Percentiles rank a stretch among this genome's conserved stretches.
Evolutionary conservation across 2,113 vertebrate species (phyloP).

Genomic region (Theristicus caerulescens): DNA sequence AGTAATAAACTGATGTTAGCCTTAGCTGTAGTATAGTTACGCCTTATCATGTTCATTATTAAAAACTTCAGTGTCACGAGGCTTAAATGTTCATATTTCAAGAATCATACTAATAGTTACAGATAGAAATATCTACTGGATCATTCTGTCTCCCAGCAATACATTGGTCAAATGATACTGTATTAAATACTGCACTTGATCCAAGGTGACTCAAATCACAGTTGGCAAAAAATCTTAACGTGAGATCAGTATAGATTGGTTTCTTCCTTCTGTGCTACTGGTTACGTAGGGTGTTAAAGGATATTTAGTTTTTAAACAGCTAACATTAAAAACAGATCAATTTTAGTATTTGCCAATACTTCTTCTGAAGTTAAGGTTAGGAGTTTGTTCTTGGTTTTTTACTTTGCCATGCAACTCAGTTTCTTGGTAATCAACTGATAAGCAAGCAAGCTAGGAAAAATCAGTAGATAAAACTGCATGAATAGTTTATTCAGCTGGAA

Average conservation of each 20-base stretch:
- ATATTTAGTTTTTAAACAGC: background rate
- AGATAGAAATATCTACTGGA: background rate
- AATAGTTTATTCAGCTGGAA: background rate
- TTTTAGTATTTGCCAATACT: background rate
- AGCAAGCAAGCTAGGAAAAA: background rate
- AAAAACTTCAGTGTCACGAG: background rate
- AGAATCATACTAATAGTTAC: background rate
- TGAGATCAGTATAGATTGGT: background rate
- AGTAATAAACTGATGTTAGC: background rate
- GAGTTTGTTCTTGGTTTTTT: background rate
- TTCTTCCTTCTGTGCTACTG: background rate
- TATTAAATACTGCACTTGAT: background rate
- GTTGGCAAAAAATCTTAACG: background rate
- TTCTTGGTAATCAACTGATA: background rate
- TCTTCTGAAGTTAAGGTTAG: background rate
- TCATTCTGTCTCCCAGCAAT: background rate
- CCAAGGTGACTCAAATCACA: background rate
- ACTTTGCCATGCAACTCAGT: background rate
- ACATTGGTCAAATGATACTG: background rate
- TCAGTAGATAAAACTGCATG: background rate
- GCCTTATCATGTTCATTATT: background rate
- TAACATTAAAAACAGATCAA: background rate
- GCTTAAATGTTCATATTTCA: background rate
- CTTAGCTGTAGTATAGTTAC: background rate
- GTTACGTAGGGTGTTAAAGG: background rate